Conservation (phyloP, 2,113 vertebrate species). For the Paralichthys olivaceus region DNA sequence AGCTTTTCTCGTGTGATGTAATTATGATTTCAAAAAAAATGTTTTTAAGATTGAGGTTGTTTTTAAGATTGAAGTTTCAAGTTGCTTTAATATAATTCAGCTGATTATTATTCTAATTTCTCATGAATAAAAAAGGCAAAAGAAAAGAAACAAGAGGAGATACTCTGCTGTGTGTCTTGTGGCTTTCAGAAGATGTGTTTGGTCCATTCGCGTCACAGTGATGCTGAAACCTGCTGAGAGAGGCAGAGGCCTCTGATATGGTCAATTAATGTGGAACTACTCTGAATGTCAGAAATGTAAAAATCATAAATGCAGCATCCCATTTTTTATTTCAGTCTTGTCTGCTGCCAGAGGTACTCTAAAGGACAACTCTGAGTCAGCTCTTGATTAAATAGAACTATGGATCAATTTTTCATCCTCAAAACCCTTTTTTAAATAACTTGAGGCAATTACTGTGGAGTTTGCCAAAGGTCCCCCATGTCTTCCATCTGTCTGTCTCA, state of each 20-base stretch:
- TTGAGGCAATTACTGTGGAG: constrained; percentile 56
- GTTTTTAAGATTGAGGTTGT: background rate
- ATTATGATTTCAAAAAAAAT: constrained; percentile 21
- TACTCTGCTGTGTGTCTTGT: too few species aligned
- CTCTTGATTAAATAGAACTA: constrained; percentile 55
- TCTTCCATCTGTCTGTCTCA: constrained; percentile 23
- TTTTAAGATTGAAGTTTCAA: background rate
- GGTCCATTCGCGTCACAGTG: constrained; percentile 9
- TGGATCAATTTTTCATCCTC: constrained; percentile 61
- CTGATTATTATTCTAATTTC: background rate
- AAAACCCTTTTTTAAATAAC: constrained; percentile 52
- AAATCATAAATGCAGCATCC: constrained; percentile 18
- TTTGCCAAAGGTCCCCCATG: constrained; percentile 51
- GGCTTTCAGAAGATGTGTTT: constrained; percentile 1
- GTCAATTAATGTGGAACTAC: constrained; percentile 34
- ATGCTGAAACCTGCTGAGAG: constrained; percentile 19
- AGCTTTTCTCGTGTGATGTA: constrained; percentile 6
- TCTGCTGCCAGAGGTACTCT: constrained; percentile 40
- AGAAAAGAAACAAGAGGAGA: background rate
- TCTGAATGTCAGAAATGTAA: constrained; percentile 56
- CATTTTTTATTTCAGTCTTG: constrained; percentile 45
- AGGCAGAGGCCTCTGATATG: constrained; percentile 17
- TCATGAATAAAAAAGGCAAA: background rate
- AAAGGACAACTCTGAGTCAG: constrained; percentile 49
- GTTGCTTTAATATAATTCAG: background rate